Percentiles rank a stretch among this genome's conserved stretches.
These are phyloP conservation scores for Metellina segmentata DNA, from an alignment of 2,888 invertebrate genomes.

Conservation along the genomic window DNA sequence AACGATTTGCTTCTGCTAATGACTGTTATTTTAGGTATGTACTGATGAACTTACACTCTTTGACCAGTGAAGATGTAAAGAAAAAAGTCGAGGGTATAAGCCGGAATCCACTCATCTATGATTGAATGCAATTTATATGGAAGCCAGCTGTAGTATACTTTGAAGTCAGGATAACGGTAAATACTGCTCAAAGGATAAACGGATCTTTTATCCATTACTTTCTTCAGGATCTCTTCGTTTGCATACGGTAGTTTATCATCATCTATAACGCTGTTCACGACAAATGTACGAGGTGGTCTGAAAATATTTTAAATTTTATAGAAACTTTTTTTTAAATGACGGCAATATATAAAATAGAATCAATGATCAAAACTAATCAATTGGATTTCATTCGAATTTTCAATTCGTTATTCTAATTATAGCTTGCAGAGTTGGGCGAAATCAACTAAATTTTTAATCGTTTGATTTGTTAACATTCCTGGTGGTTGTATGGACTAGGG, in stretches of 20 bases:
- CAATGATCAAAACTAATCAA: no score
- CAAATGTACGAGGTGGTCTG: conserved; percentile 39
- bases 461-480: no score
- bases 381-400: no score
- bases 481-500: no score
- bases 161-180: conserved; percentile 70
- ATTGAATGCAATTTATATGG: conserved; percentile 64
- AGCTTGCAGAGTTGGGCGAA: no score
- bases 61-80: conserved; percentile 69
- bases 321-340: no score
- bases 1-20: no score
- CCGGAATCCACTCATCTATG: conserved; percentile 69
- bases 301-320: background rate
- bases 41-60: conserved; percentile 57
- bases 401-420: no score
- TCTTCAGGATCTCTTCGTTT: conserved; percentile 40
- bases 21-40: no score
- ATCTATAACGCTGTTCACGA: conserved; percentile 55
- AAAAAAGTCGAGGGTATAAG: conserved; percentile 49
- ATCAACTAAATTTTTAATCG: no score
- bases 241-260: conserved; percentile 55
- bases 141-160: conserved; percentile 40
- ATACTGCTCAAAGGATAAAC: conserved; percentile 62
- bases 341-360: no score
- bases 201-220: conserved; percentile 54